Base-by-base conservation (phyloP, 2,797 vertebrate genomes). In the Echiichthys vipera region DNA sequence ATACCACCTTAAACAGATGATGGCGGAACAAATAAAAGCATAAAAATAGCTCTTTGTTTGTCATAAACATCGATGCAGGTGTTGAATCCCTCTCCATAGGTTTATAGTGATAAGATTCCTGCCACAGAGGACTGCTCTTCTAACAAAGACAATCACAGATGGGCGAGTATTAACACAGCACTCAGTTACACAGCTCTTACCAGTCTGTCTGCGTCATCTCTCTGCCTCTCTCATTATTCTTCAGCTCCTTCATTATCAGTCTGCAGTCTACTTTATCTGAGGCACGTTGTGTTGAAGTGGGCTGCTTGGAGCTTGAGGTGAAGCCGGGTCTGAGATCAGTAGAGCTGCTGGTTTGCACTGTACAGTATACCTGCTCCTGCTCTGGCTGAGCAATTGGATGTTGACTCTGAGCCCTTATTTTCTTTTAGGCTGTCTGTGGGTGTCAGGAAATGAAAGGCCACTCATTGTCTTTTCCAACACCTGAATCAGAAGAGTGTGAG, bases 241-340 rank as follows among this genome's bases (percentile, higher is more conserved):
- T 54, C 36, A 49, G 49, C 45, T 29, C 37, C 15, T 71, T 75
- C 20, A 46, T 62, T 42, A 59, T 46, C 25, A 29, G 58, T n/a
- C 45, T 46, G 12, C 46, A 20, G 58, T 36, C 20, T 54, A 18
- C 64, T 81, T 59, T 40, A 40, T 65, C 18, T 10, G 6, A 66
- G 12, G 10, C 61, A 57, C 2, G 27, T 27, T 50, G 30, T 42
- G 20, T 49, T 71, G 2, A 69, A 66, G 29, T 46, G 22, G 57
- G 36, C 49, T 50, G 42, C 58, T 14, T 14, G 18, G 34, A 51
- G 58, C 30, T 71, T 56, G 13, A 74, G 56, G 49, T 62, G 46
- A 54, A 53, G 30, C 9, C 57, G 61, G 54, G 61, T 46, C 24
- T 61, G 13, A 64, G 37, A 74, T 67, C 58, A 72, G 25, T 65